Evolutionary conservation across 2,888 invertebrate genomes (phyloP).

Genomic region (Idaea biselata): DNA sequence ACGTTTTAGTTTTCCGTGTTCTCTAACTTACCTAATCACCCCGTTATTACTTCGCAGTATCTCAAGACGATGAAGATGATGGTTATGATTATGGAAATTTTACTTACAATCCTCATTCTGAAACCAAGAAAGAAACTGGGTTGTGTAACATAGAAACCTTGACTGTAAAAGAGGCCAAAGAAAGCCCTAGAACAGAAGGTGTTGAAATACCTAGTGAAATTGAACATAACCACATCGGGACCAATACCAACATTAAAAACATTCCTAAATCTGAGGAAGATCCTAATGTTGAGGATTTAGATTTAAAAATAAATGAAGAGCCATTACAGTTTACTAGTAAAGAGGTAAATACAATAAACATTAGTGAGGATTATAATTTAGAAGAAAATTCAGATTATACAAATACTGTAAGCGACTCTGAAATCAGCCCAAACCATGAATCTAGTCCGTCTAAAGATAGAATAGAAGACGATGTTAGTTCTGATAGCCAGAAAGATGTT

Average conservation of each 20-base stretch:
- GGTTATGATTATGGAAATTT: constrained; percentile 62
- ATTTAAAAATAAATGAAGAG: constrained; percentile 53
- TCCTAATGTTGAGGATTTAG: constrained; percentile 58
- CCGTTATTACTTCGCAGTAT: constrained; percentile 48
- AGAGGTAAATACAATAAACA: constrained; percentile 20
- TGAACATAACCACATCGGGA: constrained; percentile 16
- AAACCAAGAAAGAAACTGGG: constrained; percentile 25
- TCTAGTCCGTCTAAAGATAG: not conserved
- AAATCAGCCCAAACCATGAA: not conserved
- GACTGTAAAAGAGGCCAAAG: constrained; percentile 23
- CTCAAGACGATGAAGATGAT: constrained; percentile 66
- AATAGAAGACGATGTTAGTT: not conserved
- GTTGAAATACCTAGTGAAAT: constrained; percentile 19
- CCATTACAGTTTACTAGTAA: constrained; percentile 33
- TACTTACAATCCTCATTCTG: constrained; percentile 49
- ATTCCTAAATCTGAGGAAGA: constrained; percentile 47
- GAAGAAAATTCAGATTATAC: not conserved
- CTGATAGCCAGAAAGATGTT: not conserved
- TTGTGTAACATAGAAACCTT: constrained; percentile 20
- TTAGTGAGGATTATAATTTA: not conserved
- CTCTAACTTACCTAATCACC: not conserved
- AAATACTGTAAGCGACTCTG: not conserved
- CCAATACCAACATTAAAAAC: constrained; percentile 32
- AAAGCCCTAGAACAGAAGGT: constrained; percentile 26
- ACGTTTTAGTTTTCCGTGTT: constrained; percentile 5